Evolutionary conservation across 2,888 invertebrate genomes (phyloP).

Genomic region (Xylophagus ater): DNA sequence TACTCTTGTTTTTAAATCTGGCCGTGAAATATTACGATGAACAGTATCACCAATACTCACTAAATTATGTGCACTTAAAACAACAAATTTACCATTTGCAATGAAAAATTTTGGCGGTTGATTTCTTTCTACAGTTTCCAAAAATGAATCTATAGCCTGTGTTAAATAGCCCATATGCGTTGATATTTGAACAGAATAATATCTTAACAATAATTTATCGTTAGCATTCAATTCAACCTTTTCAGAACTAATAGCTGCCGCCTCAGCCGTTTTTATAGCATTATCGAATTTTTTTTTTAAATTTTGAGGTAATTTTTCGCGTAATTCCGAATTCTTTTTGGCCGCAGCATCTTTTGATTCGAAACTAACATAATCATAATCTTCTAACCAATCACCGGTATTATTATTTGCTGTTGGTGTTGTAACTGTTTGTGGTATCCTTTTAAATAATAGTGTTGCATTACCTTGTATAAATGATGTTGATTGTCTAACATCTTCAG

Average conservation of each 20-base stretch:
- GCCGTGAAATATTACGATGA: conserved; percentile 68
- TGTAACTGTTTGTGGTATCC: conserved; percentile 29
- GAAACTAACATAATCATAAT: conserved; percentile 85
- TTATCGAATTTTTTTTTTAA: conserved; percentile 65
- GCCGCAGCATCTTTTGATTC: conserved; percentile 62
- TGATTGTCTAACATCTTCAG: conserved; percentile 79
- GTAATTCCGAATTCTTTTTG: conserved; percentile 59
- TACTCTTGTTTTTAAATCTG: conserved; percentile 60
- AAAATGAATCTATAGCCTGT: conserved; percentile 84
- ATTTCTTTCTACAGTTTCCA: conserved; percentile 82
- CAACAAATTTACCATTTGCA: conserved; percentile 88
- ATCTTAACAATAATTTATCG: conserved; percentile 72
- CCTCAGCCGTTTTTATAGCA: conserved; percentile 61
- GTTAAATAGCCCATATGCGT: conserved; percentile 75
- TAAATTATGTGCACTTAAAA: conserved; percentile 84
- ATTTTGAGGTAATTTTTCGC: conserved; percentile 61
- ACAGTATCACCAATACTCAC: conserved; percentile 92
- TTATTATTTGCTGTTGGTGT: conserved; percentile 36
- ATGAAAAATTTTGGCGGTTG: conserved; percentile 90
- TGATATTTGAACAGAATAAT: conserved; percentile 78
- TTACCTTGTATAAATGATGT: conserved; percentile 86
- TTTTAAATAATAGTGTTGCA: conserved; percentile 66
- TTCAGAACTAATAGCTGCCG: conserved; percentile 46
- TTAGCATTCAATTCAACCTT: conserved; percentile 50
- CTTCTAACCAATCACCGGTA: conserved; percentile 56